These are phyloP conservation scores for Rotaria sp. DNA, from an alignment of 2,888 invertebrate species.

Conservation along the genomic window DNA sequence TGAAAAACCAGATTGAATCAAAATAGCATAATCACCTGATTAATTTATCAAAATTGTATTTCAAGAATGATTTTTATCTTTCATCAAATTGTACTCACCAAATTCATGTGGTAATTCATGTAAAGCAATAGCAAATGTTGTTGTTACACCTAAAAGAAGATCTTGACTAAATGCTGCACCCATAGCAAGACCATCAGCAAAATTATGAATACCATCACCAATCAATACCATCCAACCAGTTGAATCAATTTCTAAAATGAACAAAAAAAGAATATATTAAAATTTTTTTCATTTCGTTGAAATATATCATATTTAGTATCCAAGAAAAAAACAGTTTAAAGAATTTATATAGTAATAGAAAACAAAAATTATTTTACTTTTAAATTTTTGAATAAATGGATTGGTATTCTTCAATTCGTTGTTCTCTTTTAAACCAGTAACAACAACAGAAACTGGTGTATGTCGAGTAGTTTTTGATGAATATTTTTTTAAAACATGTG, in stretches of 20 bases:
- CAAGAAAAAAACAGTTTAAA: too few species aligned
- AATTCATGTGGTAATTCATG: slow-evolving; percentile 41
- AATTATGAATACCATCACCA: slow-evolving; percentile 38
- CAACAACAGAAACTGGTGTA: not conserved
- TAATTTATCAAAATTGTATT: not conserved
- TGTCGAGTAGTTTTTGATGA: not conserved
- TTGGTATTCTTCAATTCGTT: not conserved
- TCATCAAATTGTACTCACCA: not conserved
- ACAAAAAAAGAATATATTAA: not conserved
- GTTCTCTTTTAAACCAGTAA: not conserved
- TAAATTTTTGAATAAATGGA: not conserved
- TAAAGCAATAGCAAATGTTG: slow-evolving; percentile 33
- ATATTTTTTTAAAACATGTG: not conserved
- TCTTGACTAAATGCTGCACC: slow-evolving; percentile 39
- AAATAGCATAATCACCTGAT: slow-evolving; percentile 40
- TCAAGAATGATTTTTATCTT: too few species aligned
- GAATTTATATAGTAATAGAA: too few species aligned
- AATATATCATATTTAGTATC: too few species aligned
- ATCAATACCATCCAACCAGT: slow-evolving; percentile 40
- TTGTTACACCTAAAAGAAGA: slow-evolving; percentile 36
- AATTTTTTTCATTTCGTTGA: too few species aligned
- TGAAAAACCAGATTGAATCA: slow-evolving; percentile 34
- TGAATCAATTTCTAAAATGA: not conserved
- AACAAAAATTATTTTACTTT: not conserved
- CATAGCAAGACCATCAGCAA: slow-evolving; percentile 39